Evolutionary conservation across 2,113 vertebrate genomes (phyloP).

Genomic region (Scalopus aquaticus): DNA sequence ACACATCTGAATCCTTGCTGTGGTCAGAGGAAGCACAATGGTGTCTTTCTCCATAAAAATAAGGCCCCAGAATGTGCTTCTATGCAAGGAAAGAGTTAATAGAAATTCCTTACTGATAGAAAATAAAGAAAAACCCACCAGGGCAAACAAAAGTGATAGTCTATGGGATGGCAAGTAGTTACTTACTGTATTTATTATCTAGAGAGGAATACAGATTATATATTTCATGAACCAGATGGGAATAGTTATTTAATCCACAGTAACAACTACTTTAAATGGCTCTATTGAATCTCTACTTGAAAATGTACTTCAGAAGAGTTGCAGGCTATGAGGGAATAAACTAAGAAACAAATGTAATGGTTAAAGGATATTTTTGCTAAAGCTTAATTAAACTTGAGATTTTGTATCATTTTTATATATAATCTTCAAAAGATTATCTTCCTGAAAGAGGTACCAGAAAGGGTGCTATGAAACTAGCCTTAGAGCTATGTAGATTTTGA

Average conservation of each 20-base stretch:
- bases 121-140: conserved; percentile 58
- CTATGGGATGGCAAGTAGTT: conserved; percentile 61
- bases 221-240: conserved; percentile 80
- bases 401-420: conserved; percentile 63
- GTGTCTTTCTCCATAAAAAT: not conserved
- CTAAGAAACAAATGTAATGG: conserved; percentile 75
- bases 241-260: conserved; percentile 80
- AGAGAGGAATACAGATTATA: conserved; percentile 75
- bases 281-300: conserved; percentile 75
- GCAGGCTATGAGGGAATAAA: conserved; percentile 79
- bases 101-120: conserved; percentile 36
- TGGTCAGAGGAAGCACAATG: not conserved
- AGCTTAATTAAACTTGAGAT: conserved; percentile 81
- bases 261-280: conserved; percentile 73
- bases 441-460: conserved; percentile 62
- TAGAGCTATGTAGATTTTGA: conserved; percentile 69
- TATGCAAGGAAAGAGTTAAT: conserved; percentile 54
- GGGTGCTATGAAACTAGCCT: conserved; percentile 68
- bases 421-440: conserved; percentile 69
- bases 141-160: conserved; percentile 56
- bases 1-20: not conserved
- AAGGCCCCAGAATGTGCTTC: not conserved
- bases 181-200: conserved; percentile 80
- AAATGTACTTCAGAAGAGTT: conserved; percentile 77
- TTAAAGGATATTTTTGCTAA: conserved; percentile 79